Conservation (phyloP, 2,797 vertebrate genomes). For the Xyrichtys novacula region DNA sequence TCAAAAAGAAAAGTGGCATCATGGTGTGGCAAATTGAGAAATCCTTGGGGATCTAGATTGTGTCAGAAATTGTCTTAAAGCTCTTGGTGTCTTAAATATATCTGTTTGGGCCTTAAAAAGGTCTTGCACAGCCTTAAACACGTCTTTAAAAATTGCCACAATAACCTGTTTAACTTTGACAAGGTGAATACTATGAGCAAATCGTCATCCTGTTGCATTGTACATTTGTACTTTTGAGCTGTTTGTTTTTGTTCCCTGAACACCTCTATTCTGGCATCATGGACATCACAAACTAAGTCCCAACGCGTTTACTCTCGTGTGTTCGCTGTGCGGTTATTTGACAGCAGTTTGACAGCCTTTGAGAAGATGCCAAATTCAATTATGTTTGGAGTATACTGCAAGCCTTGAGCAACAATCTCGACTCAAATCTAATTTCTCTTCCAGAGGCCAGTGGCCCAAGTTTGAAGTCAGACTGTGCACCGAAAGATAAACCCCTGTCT, state of each 20-base stretch:
- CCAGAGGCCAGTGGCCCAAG: conserved; percentile 46
- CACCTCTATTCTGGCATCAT: conserved; percentile 33
- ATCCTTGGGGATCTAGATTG: too few relatives aligned
- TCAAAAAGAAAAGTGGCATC: too few relatives aligned
- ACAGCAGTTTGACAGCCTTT: conserved; percentile 60
- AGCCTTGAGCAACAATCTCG: conserved; percentile 62
- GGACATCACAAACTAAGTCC: conserved; percentile 28
- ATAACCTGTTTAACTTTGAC: too few relatives aligned
- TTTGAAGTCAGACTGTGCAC: conserved; percentile 39
- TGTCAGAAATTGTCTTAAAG: too few relatives aligned
- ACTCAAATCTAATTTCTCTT: conserved; percentile 60
- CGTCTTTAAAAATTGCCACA: too few relatives aligned
- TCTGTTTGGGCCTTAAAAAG: too few relatives aligned
- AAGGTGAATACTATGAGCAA: too few relatives aligned
- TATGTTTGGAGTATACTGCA: conserved; percentile 48
- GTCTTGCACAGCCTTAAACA: too few relatives aligned
- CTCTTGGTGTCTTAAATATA: too few relatives aligned
- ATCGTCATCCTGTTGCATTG: conserved; percentile 6
- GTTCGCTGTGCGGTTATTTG: conserved; percentile 30
- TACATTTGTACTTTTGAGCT: conserved; percentile 5
- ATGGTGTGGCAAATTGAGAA: too few relatives aligned
- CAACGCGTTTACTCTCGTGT: conserved; percentile 24
- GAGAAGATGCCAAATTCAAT: conserved; percentile 66
- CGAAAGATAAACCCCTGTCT: conserved; percentile 53
- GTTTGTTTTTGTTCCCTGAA: background rate